Conservation (phyloP, 2,113 vertebrate species). For the Probosciger aterrimus region DNA sequence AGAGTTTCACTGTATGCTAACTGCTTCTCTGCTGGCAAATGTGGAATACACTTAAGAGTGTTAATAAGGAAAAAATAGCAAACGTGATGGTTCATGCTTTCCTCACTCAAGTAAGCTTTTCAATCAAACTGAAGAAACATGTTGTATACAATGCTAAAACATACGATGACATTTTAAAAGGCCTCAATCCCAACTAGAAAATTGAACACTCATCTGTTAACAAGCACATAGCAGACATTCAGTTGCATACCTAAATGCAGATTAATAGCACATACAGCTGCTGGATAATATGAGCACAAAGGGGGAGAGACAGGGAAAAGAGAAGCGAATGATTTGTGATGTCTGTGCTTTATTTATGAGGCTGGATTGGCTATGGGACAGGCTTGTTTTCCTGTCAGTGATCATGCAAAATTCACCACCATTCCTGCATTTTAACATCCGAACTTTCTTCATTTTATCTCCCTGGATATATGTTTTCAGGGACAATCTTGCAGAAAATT, state of each 20-base stretch:
- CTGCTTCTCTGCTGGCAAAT: background rate
- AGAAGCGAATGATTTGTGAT: background rate
- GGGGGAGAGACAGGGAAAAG: background rate
- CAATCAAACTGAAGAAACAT: background rate
- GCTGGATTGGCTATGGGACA: background rate
- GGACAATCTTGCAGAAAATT: background rate
- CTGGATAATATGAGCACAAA: background rate
- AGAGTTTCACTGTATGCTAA: background rate
- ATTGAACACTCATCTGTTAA: background rate
- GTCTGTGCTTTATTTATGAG: background rate
- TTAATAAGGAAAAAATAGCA: background rate
- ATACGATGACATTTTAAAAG: slow-evolving; percentile 19
- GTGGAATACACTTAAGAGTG: background rate
- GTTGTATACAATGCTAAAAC: background rate
- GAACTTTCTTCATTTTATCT: background rate
- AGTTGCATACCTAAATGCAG: slow-evolving; percentile 13
- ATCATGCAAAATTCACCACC: background rate
- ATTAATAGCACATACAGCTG: slow-evolving; percentile 7
- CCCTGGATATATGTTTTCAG: background rate
- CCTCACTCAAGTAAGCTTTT: background rate
- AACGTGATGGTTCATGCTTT: background rate
- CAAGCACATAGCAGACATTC: background rate
- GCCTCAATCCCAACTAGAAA: background rate
- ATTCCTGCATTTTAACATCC: background rate
- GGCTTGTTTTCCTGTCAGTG: background rate